Evolutionary conservation across 2,888 invertebrate genomes (phyloP).

Genomic region (Eupithecia dodoneata): DNA sequence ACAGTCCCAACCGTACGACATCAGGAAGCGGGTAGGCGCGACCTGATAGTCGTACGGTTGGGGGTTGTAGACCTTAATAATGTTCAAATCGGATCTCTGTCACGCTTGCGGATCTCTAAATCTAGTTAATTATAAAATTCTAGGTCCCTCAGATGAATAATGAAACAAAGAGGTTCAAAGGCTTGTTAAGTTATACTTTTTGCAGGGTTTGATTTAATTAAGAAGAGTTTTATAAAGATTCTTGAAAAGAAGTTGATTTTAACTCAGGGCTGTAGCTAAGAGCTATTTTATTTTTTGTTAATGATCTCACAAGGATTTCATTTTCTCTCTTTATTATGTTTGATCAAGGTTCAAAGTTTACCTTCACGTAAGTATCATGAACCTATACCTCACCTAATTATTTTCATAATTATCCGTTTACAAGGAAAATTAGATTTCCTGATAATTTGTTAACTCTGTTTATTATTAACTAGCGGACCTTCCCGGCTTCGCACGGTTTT

Average conservation of each 20-base stretch:
- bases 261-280: neutral
- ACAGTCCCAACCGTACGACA: no score
- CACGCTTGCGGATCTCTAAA: neutral
- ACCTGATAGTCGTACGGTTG: no score
- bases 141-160: neutral
- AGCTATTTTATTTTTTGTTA: neutral
- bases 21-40: no score
- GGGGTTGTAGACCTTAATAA: neutral
- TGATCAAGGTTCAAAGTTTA: neutral
- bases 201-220: constrained; percentile 8
- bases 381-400: no score
- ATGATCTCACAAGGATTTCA: neutral
- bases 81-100: neutral
- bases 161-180: neutral
- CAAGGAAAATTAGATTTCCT: neutral
- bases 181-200: neutral
- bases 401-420: neutral
- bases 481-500: no score
- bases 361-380: no score
- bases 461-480: no score
- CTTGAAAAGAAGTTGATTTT: neutral
- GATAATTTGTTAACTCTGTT: neutral
- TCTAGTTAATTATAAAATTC: neutral
- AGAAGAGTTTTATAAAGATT: constrained; percentile 1
- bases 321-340: neutral